These are phyloP conservation scores for Mastigias papua DNA, from an alignment of 30 jellyfish, hydroid and myxozoan species.

Conservation along the genomic window DNA sequence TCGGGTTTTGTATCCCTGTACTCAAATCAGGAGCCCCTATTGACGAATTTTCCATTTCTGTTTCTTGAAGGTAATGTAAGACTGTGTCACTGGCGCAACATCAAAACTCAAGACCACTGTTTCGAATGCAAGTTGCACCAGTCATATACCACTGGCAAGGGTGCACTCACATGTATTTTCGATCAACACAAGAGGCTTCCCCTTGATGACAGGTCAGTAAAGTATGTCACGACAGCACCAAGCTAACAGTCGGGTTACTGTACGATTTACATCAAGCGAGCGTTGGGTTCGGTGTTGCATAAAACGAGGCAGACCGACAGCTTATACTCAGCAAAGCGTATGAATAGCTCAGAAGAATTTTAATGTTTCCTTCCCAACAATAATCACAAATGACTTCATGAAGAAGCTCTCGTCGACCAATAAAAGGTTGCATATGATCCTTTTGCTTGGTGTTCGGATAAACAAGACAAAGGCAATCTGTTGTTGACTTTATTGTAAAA, in stretches of 20 bases:
- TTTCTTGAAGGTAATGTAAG: background rate
- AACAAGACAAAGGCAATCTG: too few relatives aligned
- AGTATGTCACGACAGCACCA: background rate
- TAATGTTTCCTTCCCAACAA: too few relatives aligned
- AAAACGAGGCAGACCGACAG: too few relatives aligned
- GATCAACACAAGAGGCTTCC: background rate
- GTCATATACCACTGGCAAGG: background rate
- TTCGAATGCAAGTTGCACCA: background rate
- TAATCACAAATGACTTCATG: too few relatives aligned
- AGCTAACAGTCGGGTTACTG: background rate
- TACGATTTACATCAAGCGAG: background rate
- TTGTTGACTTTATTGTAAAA: too few relatives aligned
- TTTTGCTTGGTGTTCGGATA: too few relatives aligned
- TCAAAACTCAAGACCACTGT: background rate
- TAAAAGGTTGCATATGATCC: too few relatives aligned
- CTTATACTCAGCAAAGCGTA: too few relatives aligned
- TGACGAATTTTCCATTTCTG: background rate
- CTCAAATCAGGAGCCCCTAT: background rate
- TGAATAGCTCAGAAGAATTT: too few relatives aligned
- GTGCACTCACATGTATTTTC: background rate
- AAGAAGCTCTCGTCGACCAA: too few relatives aligned
- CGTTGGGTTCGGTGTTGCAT: background rate
- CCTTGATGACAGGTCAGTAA: background rate
- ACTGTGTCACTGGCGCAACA: too few relatives aligned
- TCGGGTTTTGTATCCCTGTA: conserved; percentile 32